phyloP scores from a whole-genome alignment of 2,113 vertebrate genomes.

The Pogona vitticeps region DNA sequence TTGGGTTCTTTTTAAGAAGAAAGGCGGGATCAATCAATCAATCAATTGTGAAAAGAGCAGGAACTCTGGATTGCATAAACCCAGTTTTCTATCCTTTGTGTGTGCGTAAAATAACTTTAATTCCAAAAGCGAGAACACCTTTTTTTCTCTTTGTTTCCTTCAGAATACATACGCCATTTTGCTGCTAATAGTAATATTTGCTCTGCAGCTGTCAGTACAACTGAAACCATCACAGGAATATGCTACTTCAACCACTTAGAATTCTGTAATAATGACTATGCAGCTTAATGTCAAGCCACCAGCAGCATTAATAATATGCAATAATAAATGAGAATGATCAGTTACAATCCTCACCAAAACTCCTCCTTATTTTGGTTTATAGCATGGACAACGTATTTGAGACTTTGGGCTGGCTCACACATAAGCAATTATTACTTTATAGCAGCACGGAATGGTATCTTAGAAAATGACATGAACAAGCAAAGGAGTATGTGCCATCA shows the following conservation, averaged over 20 bases:
- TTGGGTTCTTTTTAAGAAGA: no score
- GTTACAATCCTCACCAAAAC: rapidly evolving
- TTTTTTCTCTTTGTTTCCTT: neutral
- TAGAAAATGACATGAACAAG: no score
- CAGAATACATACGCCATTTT: neutral
- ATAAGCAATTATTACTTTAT: neutral
- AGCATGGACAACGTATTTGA: neutral
- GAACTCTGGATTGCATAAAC: neutral
- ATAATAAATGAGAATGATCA: neutral
- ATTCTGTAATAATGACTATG: neutral
- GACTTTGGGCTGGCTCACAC: neutral
- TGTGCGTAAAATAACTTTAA: neutral
- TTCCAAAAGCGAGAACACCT: neutral
- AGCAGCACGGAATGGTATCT: no score
- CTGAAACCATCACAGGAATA: neutral
- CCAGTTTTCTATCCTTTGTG: neutral
- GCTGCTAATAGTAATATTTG: neutral
- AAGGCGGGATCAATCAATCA: no score
- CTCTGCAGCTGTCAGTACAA: neutral
- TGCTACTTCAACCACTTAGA: neutral
- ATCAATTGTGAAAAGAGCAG: no score
- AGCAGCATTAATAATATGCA: neutral
- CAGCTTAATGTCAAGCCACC: neutral
- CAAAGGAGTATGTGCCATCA: no score
- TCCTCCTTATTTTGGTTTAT: rapidly evolving